Evolutionary conservation across 2,797 vertebrate species (phyloP), one percentile per base, ranked within the genome.

Genomic region (Selene dorsalis): DNA sequence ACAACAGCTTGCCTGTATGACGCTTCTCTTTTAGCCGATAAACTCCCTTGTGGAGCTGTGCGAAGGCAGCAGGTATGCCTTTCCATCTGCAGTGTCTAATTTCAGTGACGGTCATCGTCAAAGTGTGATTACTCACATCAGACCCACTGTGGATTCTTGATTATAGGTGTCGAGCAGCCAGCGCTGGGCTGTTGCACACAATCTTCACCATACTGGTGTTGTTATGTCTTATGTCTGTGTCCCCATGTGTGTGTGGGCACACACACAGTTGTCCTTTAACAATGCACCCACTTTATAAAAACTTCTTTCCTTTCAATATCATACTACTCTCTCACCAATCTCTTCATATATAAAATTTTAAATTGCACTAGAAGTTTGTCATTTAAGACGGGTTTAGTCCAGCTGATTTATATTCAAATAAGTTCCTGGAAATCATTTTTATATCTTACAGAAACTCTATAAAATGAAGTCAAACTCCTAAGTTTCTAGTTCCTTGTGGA

Each of bases 31-130:
- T 72, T 20, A 38, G 56, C 41, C 76, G 64, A 84, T 84, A 73
- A 82, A 80, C 43, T 87, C 67, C 75, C 79, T 74, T 80, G 32
- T 13, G 61, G 88, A 81, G 76, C 61, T 65, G 75, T 48, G 50
- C 43, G 69, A 76, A 77, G 71, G 56, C 47, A 17, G 63, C 84
- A 88, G 87, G 86, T 89, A 80, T 47, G 75, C 75, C 77, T 82
- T 82, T 82, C 80, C 77, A 87, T 90, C 85, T 89, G 84, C 75
- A 48, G 73, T 13, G 20, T 77, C 58, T 81, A 64, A 80, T 80
- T 90, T 77, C 74, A 55, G 71, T 78, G 75, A 72, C 32, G 68
- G 5, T 52, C 20, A 28, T 35, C 65, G 69, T 75, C 63, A 60
- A 41, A 68, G 66, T 55, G 67, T 24, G 77, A 79, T 82, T 83